Evolutionary conservation across 1,140 invertebrate species (phyloP).

Genomic region (Pantala flavescens): DNA sequence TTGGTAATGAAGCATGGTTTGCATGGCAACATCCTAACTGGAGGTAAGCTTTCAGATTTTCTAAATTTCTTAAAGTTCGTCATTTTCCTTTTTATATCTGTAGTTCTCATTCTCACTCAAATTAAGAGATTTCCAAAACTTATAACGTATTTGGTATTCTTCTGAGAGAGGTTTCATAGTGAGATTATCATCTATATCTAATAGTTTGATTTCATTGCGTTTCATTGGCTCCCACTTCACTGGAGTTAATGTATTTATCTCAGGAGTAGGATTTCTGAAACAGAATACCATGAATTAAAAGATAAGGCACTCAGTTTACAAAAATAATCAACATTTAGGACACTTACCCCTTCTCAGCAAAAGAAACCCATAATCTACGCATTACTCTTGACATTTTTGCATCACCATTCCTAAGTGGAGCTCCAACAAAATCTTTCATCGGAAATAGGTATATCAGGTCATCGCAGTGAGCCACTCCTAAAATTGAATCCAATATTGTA

Average conservation of each 20-base stretch:
- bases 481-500: not conserved
- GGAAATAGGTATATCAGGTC: not conserved
- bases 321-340: not conserved
- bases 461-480: conserved; percentile 11
- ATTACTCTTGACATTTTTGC: not conserved
- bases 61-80: not conserved
- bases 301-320: not conserved
- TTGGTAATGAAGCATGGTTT: too few relatives aligned
- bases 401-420: not conserved
- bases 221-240: conserved; percentile 39
- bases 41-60: not conserved
- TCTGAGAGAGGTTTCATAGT: not conserved
- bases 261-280: conserved; percentile 40
- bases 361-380: not conserved
- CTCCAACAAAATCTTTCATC: not conserved
- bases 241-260: conserved; percentile 29
- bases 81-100: not conserved
- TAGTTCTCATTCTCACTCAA: conserved; percentile 1
- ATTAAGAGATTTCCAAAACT: not conserved
- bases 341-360: conserved; percentile 23
- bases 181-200: conserved; percentile 30
- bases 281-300: conserved; percentile 14
- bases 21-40: too few relatives aligned
- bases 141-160: not conserved
- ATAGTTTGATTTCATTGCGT: conserved; percentile 35